Evolutionary conservation across 92 coral and sea anemone genomes (phyloP).

Genomic region (Siderastrea radians): DNA sequence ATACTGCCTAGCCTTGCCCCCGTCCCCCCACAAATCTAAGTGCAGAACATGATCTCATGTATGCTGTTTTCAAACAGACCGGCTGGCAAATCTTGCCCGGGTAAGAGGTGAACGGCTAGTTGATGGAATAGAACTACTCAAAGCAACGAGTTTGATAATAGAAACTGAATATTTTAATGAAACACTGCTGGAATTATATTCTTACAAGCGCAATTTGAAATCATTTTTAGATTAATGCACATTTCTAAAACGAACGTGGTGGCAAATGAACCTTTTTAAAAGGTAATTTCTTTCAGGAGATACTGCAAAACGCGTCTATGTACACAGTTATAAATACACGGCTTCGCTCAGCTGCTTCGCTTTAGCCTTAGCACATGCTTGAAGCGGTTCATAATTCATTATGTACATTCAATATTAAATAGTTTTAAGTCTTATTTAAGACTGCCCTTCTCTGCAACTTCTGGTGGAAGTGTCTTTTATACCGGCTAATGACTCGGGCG

Average conservation of each 20-base stretch:
- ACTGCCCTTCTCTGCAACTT: not conserved
- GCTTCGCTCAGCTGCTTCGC: not conserved
- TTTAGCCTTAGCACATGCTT: not conserved
- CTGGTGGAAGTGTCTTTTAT: no score
- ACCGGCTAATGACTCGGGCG: no score
- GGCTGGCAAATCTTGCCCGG: no score
- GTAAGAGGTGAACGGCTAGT: not conserved
- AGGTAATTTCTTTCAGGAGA: not conserved
- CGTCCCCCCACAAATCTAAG: no score
- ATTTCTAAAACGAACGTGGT: slow-evolving; percentile 19
- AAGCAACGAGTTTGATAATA: not conserved
- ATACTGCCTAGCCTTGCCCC: no score
- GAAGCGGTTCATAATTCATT: not conserved
- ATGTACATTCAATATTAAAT: not conserved
- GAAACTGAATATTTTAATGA: not conserved
- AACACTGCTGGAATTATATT: not conserved
- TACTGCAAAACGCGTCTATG: not conserved
- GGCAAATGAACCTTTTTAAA: slow-evolving; percentile 15
- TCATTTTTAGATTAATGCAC: not conserved
- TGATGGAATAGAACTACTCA: not conserved
- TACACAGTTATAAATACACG: slow-evolving; percentile 14
- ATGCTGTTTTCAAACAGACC: no score
- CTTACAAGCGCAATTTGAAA: not conserved
- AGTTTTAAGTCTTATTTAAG: not conserved
- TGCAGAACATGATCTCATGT: no score